A percentile compares a stretch with the other conserved stretches of the same genome.
phyloP scores from a whole-genome alignment of 1,140 invertebrate genomes.

The Zaprionus capensis region DNA sequence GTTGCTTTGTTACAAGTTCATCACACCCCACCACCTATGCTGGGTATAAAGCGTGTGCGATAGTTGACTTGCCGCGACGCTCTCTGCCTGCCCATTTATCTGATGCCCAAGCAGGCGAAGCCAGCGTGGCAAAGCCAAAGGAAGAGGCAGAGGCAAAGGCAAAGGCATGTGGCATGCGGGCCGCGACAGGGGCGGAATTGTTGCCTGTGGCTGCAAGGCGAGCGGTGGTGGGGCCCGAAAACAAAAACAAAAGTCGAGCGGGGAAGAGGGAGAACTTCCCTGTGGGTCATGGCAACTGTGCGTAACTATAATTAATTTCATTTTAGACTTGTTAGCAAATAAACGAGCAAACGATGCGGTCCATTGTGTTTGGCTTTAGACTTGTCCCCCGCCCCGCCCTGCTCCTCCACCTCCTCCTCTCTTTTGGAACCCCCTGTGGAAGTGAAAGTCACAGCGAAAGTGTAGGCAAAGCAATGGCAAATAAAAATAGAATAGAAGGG shows the following conservation, averaged over 20 bases:
- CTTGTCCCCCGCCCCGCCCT: background rate
- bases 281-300: constrained; percentile 64
- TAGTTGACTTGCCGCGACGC: constrained; percentile 37
- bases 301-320: constrained; percentile 82
- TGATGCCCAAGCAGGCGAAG: constrained; percentile 8
- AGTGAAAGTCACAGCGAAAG: constrained; percentile 22
- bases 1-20: background rate
- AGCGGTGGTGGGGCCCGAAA: background rate
- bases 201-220: background rate
- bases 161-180: constrained; percentile 10
- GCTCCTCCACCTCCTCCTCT: no score
- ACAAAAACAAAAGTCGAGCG: constrained; percentile 3
- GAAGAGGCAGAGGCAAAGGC: background rate
- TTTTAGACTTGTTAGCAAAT: constrained; percentile 82
- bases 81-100: constrained; percentile 31
- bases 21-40: background rate
- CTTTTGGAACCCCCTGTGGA: background rate
- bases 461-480: constrained; percentile 1
- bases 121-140: constrained; percentile 1
- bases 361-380: constrained; percentile 52
- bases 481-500: background rate
- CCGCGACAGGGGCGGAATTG: background rate
- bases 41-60: constrained; percentile 13
- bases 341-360: constrained; percentile 81
- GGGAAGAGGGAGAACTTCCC: background rate